Conservation (phyloP, 2,113 vertebrate genomes). For the Semnornis frantzii region DNA sequence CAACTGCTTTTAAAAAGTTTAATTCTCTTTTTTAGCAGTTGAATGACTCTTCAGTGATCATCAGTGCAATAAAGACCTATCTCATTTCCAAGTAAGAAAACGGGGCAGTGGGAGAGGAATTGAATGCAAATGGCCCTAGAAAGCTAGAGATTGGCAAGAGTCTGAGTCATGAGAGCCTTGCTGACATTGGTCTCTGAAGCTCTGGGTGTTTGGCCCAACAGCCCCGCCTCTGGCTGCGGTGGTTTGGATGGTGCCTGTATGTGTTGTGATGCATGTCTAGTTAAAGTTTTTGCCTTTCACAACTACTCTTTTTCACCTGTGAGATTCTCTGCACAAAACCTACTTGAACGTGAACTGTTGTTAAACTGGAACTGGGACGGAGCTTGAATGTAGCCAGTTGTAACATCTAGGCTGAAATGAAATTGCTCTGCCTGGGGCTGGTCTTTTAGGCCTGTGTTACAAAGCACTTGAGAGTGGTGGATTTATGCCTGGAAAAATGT, state of each 20-base stretch:
- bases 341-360: not conserved
- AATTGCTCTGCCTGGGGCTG: not conserved
- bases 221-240: not conserved
- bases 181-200: not conserved
- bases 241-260: not conserved
- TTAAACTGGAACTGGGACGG: not conserved
- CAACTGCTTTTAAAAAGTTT: not conserved
- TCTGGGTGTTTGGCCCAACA: not conserved
- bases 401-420: not conserved
- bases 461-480: not conserved
- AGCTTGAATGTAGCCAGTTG: not conserved
- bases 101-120: not conserved
- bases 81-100: conserved; percentile 86
- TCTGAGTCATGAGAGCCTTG: not conserved
- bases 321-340: not conserved
- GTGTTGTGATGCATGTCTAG: not conserved
- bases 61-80: conserved; percentile 90
- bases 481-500: not conserved
- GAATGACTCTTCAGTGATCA: conserved; percentile 96
- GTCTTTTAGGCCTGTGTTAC: not conserved
- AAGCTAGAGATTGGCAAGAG: not conserved
- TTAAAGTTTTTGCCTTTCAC: not conserved
- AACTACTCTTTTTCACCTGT: not conserved
- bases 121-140: not conserved
- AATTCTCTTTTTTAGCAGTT: conserved; percentile 83